phyloP scores from a whole-genome alignment of 92 coral and sea anemone species.

The Epizoanthus scotinus region DNA sequence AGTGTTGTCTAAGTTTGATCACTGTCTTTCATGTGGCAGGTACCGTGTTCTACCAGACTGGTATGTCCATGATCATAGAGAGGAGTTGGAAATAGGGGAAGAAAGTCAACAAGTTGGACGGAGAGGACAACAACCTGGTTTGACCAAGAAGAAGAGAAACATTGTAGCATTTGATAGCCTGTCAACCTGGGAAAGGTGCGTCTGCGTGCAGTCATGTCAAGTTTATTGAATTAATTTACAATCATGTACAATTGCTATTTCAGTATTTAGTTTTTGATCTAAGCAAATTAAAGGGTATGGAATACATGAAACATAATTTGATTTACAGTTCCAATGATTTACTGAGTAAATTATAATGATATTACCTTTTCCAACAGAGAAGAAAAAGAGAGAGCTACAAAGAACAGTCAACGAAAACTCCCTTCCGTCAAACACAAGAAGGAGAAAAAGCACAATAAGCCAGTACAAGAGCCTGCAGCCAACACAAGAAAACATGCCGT shows the following conservation, averaged over 20 bases:
- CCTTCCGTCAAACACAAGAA: slow-evolving; percentile 61
- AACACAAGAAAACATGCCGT: slow-evolving; percentile 27
- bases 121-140: slow-evolving; percentile 13
- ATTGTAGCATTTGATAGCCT: slow-evolving; percentile 67
- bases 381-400: slow-evolving; percentile 5
- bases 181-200: slow-evolving; percentile 79
- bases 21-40: slow-evolving; percentile 31
- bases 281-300: too few relatives aligned
- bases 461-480: slow-evolving; percentile 32
- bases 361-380: slow-evolving; percentile 31
- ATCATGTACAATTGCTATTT: too few relatives aligned
- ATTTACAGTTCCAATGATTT: too few relatives aligned
- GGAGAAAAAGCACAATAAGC: slow-evolving; percentile 27
- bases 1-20: background rate
- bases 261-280: too few relatives aligned
- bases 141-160: slow-evolving; percentile 44
- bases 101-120: slow-evolving; percentile 12
- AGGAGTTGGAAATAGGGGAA: background rate
- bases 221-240: too few relatives aligned
- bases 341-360: too few relatives aligned
- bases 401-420: slow-evolving; percentile 42
- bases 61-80: slow-evolving; percentile 75
- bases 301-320: too few relatives aligned
- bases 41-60: slow-evolving; percentile 91
- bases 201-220: too few relatives aligned